Percentiles rank a stretch among this genome's conserved stretches.
These are phyloP conservation scores for Parthenolecanium corni DNA, from an alignment of 2,888 invertebrate genomes.

Conservation along the genomic window DNA sequence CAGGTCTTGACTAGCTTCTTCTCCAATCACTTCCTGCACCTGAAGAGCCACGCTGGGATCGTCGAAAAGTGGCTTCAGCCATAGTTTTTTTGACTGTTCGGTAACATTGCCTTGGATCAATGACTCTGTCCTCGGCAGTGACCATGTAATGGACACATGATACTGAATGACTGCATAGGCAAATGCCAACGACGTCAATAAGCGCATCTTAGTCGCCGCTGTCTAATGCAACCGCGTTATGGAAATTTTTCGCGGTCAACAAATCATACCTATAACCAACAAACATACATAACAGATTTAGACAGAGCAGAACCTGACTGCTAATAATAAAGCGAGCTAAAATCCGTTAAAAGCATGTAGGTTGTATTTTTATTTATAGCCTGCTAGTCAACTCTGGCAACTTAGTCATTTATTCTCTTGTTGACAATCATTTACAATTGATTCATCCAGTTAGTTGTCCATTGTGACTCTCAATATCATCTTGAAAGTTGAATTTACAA, in stretches of 20 bases:
- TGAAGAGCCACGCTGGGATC: constrained; percentile 23
- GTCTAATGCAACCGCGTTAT: constrained; percentile 20
- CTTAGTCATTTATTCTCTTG: no score
- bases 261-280: no score
- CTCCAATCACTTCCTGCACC: constrained; percentile 23
- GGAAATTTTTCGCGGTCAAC: neutral
- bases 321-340: no score
- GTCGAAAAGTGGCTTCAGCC: constrained; percentile 18
- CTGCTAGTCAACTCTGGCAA: no score
- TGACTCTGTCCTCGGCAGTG: neutral
- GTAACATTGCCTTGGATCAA: constrained; percentile 5
- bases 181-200: constrained; percentile 17
- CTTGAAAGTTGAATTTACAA: no score
- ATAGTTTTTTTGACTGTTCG: constrained; percentile 4
- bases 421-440: no score
- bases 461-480: no score
- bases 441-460: no score
- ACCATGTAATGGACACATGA: constrained; percentile 43
- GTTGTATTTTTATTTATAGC: no score
- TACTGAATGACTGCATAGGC: constrained; percentile 42
- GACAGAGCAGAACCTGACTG: no score
- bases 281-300: no score
- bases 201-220: constrained; percentile 21
- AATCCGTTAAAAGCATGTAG: no score
- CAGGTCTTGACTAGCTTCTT: constrained; percentile 21